A percentile compares a stretch with the other conserved stretches of the same genome.
These are phyloP conservation scores for Escarpia spicata DNA, from an alignment of 2,888 invertebrate species.

Conservation along the genomic window DNA sequence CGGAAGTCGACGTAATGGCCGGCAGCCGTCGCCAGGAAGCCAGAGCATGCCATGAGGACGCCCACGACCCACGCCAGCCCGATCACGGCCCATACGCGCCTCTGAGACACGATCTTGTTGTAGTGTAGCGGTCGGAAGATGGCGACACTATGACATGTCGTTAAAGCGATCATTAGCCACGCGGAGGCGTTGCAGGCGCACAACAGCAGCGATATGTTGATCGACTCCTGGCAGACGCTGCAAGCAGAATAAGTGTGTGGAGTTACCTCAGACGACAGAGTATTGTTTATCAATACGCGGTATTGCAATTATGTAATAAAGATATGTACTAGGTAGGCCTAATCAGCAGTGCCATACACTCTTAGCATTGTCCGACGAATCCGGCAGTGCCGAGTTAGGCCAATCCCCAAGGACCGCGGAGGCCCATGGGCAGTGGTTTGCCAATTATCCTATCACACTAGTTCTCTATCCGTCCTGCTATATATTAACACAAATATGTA, in stretches of 20 bases:
- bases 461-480: too few relatives aligned
- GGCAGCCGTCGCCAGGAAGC: constrained; percentile 35
- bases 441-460: too few relatives aligned
- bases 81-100: constrained; percentile 37
- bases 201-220: constrained; percentile 39
- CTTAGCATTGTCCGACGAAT: too few relatives aligned
- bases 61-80: constrained; percentile 36
- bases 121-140: constrained; percentile 43
- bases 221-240: constrained; percentile 25
- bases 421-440: too few relatives aligned
- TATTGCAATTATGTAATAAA: too few relatives aligned
- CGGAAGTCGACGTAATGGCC: constrained; percentile 31
- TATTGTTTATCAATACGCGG: too few relatives aligned
- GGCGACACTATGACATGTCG: constrained; percentile 37
- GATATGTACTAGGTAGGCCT: too few relatives aligned
- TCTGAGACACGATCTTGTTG: constrained; percentile 33
- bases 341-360: too few relatives aligned
- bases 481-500: too few relatives aligned
- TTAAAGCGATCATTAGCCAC: constrained; percentile 34
- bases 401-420: too few relatives aligned
- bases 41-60: constrained; percentile 35
- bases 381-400: too few relatives aligned
- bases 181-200: constrained; percentile 39
- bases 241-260: not conserved
- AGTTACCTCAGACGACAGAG: not conserved